These are phyloP conservation scores for Bovichtus diacanthus DNA, from an alignment of 2,797 vertebrate genomes.

Conservation along the genomic window DNA sequence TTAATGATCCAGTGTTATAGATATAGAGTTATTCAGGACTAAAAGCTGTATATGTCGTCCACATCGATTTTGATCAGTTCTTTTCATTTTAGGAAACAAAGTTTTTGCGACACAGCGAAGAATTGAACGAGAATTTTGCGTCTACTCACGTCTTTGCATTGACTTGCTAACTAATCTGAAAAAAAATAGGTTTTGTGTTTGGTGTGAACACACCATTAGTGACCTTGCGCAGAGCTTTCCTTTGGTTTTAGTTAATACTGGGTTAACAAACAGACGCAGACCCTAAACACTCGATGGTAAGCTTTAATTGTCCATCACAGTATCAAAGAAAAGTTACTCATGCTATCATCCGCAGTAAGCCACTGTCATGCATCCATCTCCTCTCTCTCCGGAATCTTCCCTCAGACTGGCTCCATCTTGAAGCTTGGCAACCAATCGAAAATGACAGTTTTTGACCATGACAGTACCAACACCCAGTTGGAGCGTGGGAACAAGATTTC, in stretches of 20 bases:
- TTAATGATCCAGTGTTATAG: conserved; percentile 1
- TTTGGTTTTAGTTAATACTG: neutral
- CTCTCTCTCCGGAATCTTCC: too few relatives aligned
- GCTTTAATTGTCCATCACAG: neutral
- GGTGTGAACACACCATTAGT: too few relatives aligned
- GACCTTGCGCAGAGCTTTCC: neutral
- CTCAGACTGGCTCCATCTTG: neutral
- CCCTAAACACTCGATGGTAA: neutral
- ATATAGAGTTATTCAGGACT: neutral
- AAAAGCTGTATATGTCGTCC: neutral
- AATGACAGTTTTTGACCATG: neutral
- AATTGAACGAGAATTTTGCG: too few relatives aligned
- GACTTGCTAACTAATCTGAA: too few relatives aligned
- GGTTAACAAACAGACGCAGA: neutral
- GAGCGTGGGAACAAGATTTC: neutral
- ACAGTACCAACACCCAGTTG: neutral
- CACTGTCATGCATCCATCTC: too few relatives aligned
- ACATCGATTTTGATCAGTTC: neutral
- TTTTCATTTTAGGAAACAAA: neutral
- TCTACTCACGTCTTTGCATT: too few relatives aligned
- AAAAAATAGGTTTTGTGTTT: too few relatives aligned
- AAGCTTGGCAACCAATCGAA: neutral
- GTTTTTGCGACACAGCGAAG: too few relatives aligned
- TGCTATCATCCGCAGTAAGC: neutral
- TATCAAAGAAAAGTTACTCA: neutral